Evolutionary conservation across 2,113 vertebrate genomes (phyloP), one percentile per base, ranked within the genome.

Genomic region (Ochotona princeps): DNA sequence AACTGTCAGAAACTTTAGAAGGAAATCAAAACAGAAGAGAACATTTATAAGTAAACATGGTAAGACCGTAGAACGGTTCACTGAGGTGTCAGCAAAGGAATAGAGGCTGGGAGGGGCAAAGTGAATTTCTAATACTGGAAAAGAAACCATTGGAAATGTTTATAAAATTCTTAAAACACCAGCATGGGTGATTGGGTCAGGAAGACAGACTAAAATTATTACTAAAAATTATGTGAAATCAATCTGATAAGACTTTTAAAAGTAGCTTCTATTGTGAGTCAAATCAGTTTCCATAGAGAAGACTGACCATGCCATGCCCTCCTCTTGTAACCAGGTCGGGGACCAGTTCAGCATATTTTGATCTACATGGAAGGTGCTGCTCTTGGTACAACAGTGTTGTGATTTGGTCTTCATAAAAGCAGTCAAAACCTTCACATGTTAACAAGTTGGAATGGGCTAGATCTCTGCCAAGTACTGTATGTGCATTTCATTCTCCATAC

Each of bases 21-120:
- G 67, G 61, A 87, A 84, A 72, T 79, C 32, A 96, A 94, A 92
- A 93, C 44, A 82, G 67, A 90, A 94, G 73, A 73, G 67, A 66
- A 11, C 35, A 67, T 89, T 78, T 95, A 26, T 94, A 93, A 83
- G 73, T 89, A 92, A 92, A 84, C 28, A 76, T 13, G 47, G 44
- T 69, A 63, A 87, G 32, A 9, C 57, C 26, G 61, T 44, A 54
- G 23, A 83, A 89, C 20, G 13, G 8, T 67, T 87, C 47, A 38
- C 80, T 75, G 73, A 94, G 70, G 47, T 87, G 76, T 84, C 44
- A 54, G 57, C 83, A 92, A 65, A 95, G 51, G 61, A 32, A 25
- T 60, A 23, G 65, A 73, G 28, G 30, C 54, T 32, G 25, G 69
- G 21, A 54, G 51, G 38, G n/a, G 57, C 35, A 28, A 15, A 69